Percentiles rank a stretch among this genome's conserved stretches.
phyloP scores from a whole-genome alignment of 1,140 invertebrate genomes.

The Aphelenchoides avenae region DNA sequence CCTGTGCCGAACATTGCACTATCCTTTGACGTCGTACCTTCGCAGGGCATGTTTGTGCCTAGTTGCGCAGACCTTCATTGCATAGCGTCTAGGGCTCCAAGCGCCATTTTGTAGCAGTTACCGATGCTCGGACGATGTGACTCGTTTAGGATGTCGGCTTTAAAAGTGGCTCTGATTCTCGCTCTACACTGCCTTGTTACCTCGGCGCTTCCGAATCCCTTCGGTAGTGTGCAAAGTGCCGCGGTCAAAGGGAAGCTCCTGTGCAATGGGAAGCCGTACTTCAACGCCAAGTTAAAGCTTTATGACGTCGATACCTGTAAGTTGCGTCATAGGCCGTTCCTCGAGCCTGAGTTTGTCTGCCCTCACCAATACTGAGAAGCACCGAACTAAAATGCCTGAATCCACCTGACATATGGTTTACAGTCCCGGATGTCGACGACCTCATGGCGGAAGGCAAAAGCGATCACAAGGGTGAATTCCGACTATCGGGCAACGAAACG shows the following conservation, averaged over 20 bases:
- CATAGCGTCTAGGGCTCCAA: too few species aligned
- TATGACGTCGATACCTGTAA: conserved; percentile 32
- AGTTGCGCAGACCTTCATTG: too few species aligned
- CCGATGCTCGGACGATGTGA: too few species aligned
- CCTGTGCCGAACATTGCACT: too few species aligned
- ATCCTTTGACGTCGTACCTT: too few species aligned
- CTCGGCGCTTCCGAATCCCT: too few species aligned
- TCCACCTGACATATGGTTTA: conserved; percentile 19
- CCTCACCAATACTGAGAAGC: not conserved
- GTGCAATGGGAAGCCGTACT: conserved; percentile 38
- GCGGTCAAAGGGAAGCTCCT: conserved; percentile 14
- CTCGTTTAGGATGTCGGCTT: too few species aligned
- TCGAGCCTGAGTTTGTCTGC: not conserved
- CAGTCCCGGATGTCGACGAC: conserved; percentile 40
- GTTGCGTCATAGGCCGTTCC: conserved; percentile 16
- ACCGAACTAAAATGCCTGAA: conserved; percentile 1
- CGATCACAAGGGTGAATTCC: conserved; percentile 38
- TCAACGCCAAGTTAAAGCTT: conserved; percentile 33
- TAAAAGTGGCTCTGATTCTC: too few species aligned
- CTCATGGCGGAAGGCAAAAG: conserved; percentile 41
- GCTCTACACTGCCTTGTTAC: too few species aligned
- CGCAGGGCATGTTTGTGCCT: too few species aligned
- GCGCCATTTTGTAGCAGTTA: too few species aligned
- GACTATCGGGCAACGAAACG: conserved; percentile 33
- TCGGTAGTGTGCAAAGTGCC: too few species aligned